These are phyloP conservation scores for Rutilus rutilus DNA, from an alignment of 2,113 vertebrate species.

Conservation along the genomic window DNA sequence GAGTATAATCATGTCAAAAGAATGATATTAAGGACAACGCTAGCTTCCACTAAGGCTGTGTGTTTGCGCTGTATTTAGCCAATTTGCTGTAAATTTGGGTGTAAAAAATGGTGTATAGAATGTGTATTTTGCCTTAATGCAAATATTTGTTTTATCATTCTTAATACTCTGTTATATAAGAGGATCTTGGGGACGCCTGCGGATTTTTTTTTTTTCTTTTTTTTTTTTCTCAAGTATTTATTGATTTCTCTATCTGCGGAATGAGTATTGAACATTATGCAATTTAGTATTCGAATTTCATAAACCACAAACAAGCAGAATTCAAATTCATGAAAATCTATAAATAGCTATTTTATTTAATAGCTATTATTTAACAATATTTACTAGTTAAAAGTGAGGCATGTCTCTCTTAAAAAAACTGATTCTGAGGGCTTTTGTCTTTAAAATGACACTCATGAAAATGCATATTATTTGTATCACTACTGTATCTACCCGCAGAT, in stretches of 20 bases:
- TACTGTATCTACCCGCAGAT: neutral
- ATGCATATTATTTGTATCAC: neutral
- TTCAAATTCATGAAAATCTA: too few species aligned
- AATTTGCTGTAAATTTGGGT: conserved; percentile 31
- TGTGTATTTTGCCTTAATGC: neutral
- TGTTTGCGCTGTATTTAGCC: conserved; percentile 41
- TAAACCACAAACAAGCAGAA: neutral
- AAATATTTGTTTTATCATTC: neutral
- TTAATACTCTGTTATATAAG: neutral
- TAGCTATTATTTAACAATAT: too few species aligned
- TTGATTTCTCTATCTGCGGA: neutral
- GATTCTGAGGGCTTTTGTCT: neutral
- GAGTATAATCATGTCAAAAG: neutral
- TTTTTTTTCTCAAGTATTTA: neutral
- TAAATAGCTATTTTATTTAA: too few species aligned
- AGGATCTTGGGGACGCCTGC: neutral
- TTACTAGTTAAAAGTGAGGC: neutral
- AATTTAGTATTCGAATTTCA: neutral
- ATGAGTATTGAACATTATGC: neutral
- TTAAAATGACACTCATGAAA: neutral
- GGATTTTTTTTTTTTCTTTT: neutral
- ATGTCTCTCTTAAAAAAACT: neutral
- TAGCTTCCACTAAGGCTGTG: neutral
- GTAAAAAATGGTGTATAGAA: conserved; percentile 4
- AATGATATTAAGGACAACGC: neutral